Evolutionary conservation across 2,113 vertebrate species (phyloP), one percentile per base, ranked within the genome.

Genomic region (Platysternon megacephalum): DNA sequence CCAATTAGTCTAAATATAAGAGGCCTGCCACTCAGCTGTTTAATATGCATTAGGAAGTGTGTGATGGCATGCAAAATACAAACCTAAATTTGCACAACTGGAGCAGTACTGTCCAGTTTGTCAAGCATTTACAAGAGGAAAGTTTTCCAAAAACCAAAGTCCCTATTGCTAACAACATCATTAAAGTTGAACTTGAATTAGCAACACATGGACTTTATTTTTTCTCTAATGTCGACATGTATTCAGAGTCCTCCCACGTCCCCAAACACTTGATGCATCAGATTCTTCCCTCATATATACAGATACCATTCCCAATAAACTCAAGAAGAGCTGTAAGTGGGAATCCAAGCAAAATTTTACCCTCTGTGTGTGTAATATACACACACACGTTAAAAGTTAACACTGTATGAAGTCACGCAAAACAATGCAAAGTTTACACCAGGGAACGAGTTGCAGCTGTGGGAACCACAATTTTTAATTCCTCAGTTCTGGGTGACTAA

Each of bases 391-490:
- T 44, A 26, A 76, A 24, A 44, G 39, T 46, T 22, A 76, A 44
- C 42, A 26, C 22, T 14, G 5, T 76, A 46, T 12, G 19, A 53
- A 82, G 8, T 17, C 12, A 35, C 6, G 2, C 22, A 46, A 61
- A 72, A 52, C 22, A 68, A 32, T n/a, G 81, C 56, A 79, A 44
- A 16, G 52, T 24, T 26, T 61, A 35, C 4, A 21, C 19, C n/a
- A 16, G 53, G 53, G 8, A 6, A 46, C 17, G 24, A 13, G 44
- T 42, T 46, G 16, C 13, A 24, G 68, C 35, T 22, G 53, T 9
- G 9, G 46, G 4, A 76, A 68, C 0, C 4, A 22, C 0, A 12
- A 42, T 35, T 8, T 10, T 28, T 5, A 29, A 14, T 5, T 8
- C 11, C 28, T 9, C 32, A 55, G 35, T 8, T 22, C 12, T 2